Percentiles rank a stretch among this genome's conserved stretches.
phyloP scores from a whole-genome alignment of 92 coral and sea anemone genomes.

The Phenganax stokvisi region DNA sequence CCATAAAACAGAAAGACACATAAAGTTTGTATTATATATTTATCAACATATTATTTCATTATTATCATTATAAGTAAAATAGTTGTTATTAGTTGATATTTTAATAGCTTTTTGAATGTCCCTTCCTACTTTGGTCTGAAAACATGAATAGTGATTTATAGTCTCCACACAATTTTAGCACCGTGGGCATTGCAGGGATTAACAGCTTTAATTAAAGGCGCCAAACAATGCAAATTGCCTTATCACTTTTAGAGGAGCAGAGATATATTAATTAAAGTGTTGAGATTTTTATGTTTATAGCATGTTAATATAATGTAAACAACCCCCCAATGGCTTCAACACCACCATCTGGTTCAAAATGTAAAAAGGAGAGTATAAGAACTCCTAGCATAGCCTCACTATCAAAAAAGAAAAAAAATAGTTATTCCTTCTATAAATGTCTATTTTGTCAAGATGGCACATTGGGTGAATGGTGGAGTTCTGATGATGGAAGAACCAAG shows the following conservation, averaged over 20 bases:
- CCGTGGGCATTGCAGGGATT: background rate
- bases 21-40: conserved; percentile 4
- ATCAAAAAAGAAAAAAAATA: background rate
- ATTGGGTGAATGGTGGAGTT: background rate
- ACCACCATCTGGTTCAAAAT: background rate
- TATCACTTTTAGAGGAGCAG: background rate
- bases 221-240: background rate
- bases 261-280: conserved; percentile 1
- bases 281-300: background rate
- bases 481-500: conserved; percentile 7
- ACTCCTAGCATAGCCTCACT: background rate
- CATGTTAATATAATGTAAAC: too few species aligned
- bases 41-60: conserved; percentile 1
- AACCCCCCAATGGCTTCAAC: background rate
- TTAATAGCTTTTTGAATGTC: background rate
- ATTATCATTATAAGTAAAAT: background rate
- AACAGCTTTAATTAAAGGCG: background rate
- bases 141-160: background rate
- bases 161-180: background rate
- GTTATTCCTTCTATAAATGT: background rate
- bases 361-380: background rate
- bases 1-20: conserved; percentile 3
- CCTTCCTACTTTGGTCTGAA: too few species aligned
- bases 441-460: background rate
- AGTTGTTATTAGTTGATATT: background rate